Evolutionary conservation across 2,888 invertebrate species (phyloP), one percentile per base, ranked within the genome.

Genomic region (Nomada fabriciana): DNA sequence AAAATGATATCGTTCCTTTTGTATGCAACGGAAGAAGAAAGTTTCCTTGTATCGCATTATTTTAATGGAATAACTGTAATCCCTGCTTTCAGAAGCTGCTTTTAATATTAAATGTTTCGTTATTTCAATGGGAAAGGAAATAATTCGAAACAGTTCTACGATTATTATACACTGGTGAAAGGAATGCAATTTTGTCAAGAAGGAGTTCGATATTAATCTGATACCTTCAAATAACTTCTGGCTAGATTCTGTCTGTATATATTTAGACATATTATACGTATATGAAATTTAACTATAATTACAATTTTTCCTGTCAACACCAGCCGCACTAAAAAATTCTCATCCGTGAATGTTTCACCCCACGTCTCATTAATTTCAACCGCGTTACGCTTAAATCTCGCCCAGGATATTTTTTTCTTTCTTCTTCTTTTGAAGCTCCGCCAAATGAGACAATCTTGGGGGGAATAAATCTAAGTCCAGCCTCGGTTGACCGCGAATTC

Each of bases 391-490:
- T 36, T 36, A 36, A 36, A 36, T 36, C 36, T 36, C 36, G 36
- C 36, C 36, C 9, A 5, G 36, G 36, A 36, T 36, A 7, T 36
- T 36, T 36, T 7, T 7, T 7, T 36, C 4, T 29, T 29, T 29
- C 5, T 3, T 29, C 36, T 36, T 36, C 36, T 36, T 36, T 5
- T 7, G 36, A 36, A 36, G 36, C 36, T n/a, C 7, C 7, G 11
- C 20, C 72, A 47, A 68, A 43, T 53, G 63, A 73, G 43, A 73
- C 68, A 68, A 79, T 81, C 73, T 81, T 71, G 59, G 47, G 73
- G 69, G 57, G 73, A 73, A 81, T 81, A 79, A 81, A 81, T 81
- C 79, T 81, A 68, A 36, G 57, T 59, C 72, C 11, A 68, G 36
- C 29, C 72, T 64, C 59, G 55, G 67, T 23, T 55, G 55, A 20